Evolutionary conservation across 1,140 invertebrate species (phyloP), one percentile per base, ranked within the genome.

Genomic region (Anagrus nilaparvatae): DNA sequence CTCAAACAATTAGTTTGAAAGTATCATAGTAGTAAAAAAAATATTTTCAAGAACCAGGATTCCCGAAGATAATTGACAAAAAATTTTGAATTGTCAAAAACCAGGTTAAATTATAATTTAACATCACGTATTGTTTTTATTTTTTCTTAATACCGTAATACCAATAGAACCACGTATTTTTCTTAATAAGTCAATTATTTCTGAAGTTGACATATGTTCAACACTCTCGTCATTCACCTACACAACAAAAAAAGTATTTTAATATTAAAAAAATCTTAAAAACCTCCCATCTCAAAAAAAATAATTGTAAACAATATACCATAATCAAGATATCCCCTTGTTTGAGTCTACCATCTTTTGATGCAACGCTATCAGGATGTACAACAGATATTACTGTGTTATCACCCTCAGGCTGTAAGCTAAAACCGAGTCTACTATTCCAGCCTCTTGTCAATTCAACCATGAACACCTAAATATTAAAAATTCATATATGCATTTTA

Each of bases 141-240:
- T 63, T n/a, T 49, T 68, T 50, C 78, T 65, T 48, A 82, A 67
- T 17, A 88, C 76, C 27, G 80, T 82, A 40, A 89, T 84, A 52
- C 77, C 81, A 52, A 87, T 83, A 13, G 81, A 79, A 38, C 85
- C 85, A 39, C 84, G 72, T 28, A 86, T 77, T 61, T 86, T 87
- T 43, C 85, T 69, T 29, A 89, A 65, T 46, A 87, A 66, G 59
- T 87, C 83, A 47, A 89, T 87, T 41, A 89, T 81, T 61, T 86
- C 81, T 25, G 73, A 68, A 27, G 84, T 86, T 33, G 74, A 76
- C 77, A 87, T 80, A 27, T 80, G 75, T 55, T 85, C 77, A 12
- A 90, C 78, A 46, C 79, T 81, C 61, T 87, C 82, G 49, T 85
- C 83, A 62, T 92, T 91, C 6, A 90, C 82, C 88, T 92, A 63